These are phyloP conservation scores for Dipodomys merriami DNA, from an alignment of 2,113 vertebrate species.

Conservation along the genomic window DNA sequence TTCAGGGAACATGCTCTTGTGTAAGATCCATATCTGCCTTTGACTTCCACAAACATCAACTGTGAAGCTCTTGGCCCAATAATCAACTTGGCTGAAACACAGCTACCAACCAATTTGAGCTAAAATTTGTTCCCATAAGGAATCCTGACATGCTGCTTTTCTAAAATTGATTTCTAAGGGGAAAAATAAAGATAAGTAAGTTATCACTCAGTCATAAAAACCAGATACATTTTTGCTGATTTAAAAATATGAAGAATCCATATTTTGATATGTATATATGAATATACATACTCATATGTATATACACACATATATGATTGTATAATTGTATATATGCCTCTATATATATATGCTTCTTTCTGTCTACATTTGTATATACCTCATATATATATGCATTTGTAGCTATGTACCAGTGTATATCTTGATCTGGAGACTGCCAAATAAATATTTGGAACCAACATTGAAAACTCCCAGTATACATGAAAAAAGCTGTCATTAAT, in stretches of 20 bases:
- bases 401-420: background rate
- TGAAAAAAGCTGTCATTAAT: background rate
- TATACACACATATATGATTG: too few species aligned
- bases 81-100: conserved; percentile 53
- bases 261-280: conserved; percentile 2
- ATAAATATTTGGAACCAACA: conserved; percentile 4
- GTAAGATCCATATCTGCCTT: conserved; percentile 84
- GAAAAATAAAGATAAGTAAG: conserved; percentile 24
- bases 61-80: conserved; percentile 76
- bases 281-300: too few species aligned
- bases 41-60: conserved; percentile 77
- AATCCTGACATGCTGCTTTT: background rate
- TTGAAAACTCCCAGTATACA: background rate
- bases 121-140: conserved; percentile 36
- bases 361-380: background rate
- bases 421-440: background rate
- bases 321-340: too few species aligned
- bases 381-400: too few species aligned
- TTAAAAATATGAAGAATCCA: conserved; percentile 20
- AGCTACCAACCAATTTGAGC: background rate
- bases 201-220: background rate
- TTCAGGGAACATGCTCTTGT: conserved; percentile 85
- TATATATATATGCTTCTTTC: background rate
- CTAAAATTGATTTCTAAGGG: conserved; percentile 55
- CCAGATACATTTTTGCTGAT: background rate